A percentile compares a stretch with the other conserved stretches of the same genome.
Evolutionary conservation across 2,113 vertebrate genomes (phyloP).

Genomic region (Cyphomyrus discorhynchus): DNA sequence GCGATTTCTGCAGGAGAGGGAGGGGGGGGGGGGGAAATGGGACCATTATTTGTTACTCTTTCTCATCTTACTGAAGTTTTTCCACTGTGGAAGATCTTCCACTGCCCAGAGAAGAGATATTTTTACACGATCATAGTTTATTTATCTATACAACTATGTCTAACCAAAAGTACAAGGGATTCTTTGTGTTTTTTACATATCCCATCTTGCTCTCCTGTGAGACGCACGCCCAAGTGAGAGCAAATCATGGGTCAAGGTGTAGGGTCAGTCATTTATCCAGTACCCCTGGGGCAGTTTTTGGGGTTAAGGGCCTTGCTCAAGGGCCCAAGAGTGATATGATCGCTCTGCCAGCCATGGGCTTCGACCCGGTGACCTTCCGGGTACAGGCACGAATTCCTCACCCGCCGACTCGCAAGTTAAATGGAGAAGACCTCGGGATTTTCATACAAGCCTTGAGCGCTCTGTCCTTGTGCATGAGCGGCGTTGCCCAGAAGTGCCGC

Average conservation of each 20-base stretch:
- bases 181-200: not conserved
- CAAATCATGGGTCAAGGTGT: not conserved
- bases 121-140: not conserved
- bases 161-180: not conserved
- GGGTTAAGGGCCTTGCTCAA: not conserved
- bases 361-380: not conserved
- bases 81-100: not conserved
- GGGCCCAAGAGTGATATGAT: not conserved
- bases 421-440: not conserved
- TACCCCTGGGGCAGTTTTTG: not conserved
- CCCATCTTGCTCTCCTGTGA: not conserved
- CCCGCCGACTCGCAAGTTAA: not conserved
- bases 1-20: conserved; percentile 75
- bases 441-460: not conserved
- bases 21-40: not conserved
- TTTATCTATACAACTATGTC: not conserved
- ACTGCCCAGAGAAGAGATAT: not conserved
- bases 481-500: not conserved
- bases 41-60: not conserved
- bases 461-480: not conserved
- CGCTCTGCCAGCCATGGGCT: not conserved
- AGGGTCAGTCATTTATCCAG: not conserved
- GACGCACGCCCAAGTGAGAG: not conserved
- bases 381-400: not conserved
- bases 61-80: not conserved